These are phyloP conservation scores for Calypte anna DNA, from an alignment of 2,113 vertebrate species.

Conservation along the genomic window DNA sequence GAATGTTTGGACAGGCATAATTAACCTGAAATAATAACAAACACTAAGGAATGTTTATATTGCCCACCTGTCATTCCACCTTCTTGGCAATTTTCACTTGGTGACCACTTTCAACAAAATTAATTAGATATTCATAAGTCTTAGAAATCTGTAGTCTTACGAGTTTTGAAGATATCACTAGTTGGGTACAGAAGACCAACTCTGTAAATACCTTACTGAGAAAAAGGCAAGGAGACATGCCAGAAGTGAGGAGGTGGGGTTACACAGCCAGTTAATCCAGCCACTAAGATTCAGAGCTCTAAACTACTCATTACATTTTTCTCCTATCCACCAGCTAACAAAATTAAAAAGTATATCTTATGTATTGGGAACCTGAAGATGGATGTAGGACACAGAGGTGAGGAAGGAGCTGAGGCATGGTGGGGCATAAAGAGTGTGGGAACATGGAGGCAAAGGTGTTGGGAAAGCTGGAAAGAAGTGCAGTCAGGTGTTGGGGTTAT, in stretches of 20 bases:
- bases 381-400: neutral
- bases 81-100: neutral
- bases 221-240: neutral
- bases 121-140: neutral
- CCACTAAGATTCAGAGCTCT: neutral
- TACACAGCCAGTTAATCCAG: neutral
- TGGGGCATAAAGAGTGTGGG: neutral
- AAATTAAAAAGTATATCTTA: neutral
- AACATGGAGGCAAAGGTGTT: neutral
- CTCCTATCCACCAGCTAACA: neutral
- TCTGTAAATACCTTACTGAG: neutral
- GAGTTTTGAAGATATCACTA: neutral
- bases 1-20: neutral
- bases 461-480: neutral
- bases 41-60: neutral
- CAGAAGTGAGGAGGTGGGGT: neutral
- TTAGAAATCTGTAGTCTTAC: neutral
- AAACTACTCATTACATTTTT: neutral
- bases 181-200: neutral
- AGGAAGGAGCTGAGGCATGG: neutral
- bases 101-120: neutral
- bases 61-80: neutral
- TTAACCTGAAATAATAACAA: neutral
- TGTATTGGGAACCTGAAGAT: neutral
- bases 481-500: neutral